phyloP scores from a whole-genome alignment of 2,797 vertebrate genomes.

The Peromyscus aztecus region DNA sequence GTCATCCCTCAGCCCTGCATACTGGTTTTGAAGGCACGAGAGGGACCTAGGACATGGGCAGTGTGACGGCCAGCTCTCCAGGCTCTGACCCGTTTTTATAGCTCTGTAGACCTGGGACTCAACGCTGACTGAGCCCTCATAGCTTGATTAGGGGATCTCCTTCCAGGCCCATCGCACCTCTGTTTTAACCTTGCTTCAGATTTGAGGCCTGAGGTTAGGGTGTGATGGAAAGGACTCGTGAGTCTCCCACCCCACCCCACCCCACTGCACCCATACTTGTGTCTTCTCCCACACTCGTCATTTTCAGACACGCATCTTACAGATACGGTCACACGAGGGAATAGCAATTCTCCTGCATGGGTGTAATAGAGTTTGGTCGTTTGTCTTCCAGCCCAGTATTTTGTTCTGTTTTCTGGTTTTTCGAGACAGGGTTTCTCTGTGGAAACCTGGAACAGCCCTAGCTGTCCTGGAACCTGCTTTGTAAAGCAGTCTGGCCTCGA shows the following conservation, averaged over 20 bases:
- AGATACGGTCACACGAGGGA: neutral
- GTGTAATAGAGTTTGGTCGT: neutral
- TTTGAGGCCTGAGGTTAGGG: neutral
- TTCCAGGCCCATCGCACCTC: neutral
- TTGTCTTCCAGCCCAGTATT: neutral
- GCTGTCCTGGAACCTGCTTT: neutral
- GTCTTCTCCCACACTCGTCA: neutral
- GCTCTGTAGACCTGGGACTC: no score
- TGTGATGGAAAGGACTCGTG: no score
- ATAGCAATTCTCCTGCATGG: neutral
- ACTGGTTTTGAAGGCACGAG: neutral
- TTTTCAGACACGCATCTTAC: neutral
- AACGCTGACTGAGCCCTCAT: neutral
- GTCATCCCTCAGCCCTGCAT: neutral
- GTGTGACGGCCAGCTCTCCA: neutral
- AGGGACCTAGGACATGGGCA: neutral
- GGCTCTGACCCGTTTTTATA: no score
- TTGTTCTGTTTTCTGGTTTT: neutral
- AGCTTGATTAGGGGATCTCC: neutral
- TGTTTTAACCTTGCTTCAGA: neutral
- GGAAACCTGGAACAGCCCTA: no score
- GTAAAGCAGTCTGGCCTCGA: neutral
- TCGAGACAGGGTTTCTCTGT: neutral
- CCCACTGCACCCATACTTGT: neutral
- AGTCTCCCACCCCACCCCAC: neutral